These are phyloP conservation scores for Trichonephila clavipes DNA, from an alignment of 1,140 invertebrate species.

Conservation along the genomic window DNA sequence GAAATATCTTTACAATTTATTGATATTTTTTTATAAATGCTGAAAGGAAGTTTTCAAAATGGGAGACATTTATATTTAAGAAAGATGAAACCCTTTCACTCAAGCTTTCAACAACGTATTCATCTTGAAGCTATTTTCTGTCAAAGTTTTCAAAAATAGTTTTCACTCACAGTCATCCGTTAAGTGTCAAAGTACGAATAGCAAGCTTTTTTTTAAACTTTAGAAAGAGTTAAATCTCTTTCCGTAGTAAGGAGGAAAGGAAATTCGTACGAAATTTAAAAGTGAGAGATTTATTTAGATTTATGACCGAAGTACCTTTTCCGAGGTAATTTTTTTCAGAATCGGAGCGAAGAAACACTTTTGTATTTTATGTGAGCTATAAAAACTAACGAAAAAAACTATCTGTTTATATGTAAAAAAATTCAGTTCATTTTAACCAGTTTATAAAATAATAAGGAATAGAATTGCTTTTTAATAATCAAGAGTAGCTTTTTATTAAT, in stretches of 20 bases:
- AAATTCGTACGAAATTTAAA: too few relatives aligned
- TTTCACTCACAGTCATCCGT: neutral
- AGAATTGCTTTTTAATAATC: too few relatives aligned
- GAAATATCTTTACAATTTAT: neutral
- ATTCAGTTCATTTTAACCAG: too few relatives aligned
- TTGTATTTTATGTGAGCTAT: too few relatives aligned
- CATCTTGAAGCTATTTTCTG: constrained; percentile 9
- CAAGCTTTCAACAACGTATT: neutral
- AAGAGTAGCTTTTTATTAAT: too few relatives aligned
- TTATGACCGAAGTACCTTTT: too few relatives aligned
- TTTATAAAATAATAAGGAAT: too few relatives aligned
- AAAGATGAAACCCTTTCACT: neutral
- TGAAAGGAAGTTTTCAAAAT: neutral
- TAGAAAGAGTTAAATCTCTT: neutral
- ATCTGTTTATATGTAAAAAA: too few relatives aligned
- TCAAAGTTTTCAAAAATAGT: neutral
- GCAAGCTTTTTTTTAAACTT: neutral
- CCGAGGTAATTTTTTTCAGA: too few relatives aligned
- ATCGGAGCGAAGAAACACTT: too few relatives aligned
- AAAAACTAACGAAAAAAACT: too few relatives aligned
- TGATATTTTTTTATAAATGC: neutral
- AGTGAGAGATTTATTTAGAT: too few relatives aligned
- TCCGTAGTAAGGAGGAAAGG: neutral
- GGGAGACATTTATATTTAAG: constrained; percentile 19
- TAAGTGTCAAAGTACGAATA: neutral